Percentiles rank a stretch among this genome's conserved stretches.
Conservation (phyloP, 2,888 invertebrate species). For the Antitype chi region DNA sequence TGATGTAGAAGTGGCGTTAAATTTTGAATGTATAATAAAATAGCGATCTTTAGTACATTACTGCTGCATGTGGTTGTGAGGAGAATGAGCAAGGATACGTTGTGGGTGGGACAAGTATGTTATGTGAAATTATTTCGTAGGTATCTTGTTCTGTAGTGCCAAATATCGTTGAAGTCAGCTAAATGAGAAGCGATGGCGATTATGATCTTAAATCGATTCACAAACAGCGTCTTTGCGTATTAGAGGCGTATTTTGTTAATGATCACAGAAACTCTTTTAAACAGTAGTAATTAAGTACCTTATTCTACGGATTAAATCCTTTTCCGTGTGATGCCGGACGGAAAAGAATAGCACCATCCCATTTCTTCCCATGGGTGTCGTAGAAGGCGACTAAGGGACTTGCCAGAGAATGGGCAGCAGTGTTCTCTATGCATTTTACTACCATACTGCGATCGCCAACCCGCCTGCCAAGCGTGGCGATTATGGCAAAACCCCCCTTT, state of each 20-base stretch:
- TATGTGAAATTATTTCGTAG: not conserved
- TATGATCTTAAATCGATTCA: not conserved
- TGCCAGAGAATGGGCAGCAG: too few species aligned
- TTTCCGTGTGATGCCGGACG: too few species aligned
- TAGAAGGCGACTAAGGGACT: too few species aligned
- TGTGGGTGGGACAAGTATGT: constrained; percentile 6
- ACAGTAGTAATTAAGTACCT: not conserved
- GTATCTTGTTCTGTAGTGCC: constrained; percentile 23
- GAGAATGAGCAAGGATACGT: not conserved
- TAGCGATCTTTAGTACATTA: constrained; percentile 53
- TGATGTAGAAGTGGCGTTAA: constrained; percentile 46
- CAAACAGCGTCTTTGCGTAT: not conserved
- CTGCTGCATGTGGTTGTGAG: constrained; percentile 34
- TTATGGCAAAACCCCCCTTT: too few species aligned
- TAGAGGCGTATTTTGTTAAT: not conserved
- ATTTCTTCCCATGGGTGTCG: too few species aligned
- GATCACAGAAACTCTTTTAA: not conserved
- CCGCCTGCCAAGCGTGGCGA: too few species aligned
- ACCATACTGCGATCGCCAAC: too few species aligned
- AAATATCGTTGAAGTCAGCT: constrained; percentile 6
- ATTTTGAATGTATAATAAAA: constrained; percentile 50
- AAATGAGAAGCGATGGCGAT: not conserved
- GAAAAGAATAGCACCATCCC: too few species aligned
- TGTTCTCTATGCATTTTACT: too few species aligned
- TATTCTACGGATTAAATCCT: not conserved